phyloP scores from a whole-genome alignment of 2,888 invertebrate species.

The Sesia apiformis region DNA sequence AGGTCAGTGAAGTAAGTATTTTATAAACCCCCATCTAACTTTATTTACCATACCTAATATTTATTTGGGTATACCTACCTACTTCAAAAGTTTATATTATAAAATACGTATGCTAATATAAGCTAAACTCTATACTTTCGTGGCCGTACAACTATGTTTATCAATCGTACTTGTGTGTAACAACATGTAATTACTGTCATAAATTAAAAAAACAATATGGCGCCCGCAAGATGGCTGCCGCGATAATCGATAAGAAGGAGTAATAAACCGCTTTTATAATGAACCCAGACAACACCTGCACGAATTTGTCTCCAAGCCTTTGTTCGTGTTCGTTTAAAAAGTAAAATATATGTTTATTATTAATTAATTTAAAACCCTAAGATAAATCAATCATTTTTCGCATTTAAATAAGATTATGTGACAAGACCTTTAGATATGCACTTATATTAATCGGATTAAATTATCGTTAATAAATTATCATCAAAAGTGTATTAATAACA shows the following conservation, averaged over 20 bases:
- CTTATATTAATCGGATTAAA: not conserved
- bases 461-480: too few relatives aligned
- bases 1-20: too few relatives aligned
- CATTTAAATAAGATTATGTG: not conserved
- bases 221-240: conserved; percentile 36
- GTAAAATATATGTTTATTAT: not conserved
- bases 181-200: conserved; percentile 53
- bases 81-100: not conserved
- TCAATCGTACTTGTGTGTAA: conserved; percentile 5
- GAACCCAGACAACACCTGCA: conserved; percentile 47
- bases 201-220: conserved; percentile 60
- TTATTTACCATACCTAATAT: too few relatives aligned
- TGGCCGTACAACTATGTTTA: not conserved
- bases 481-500: too few relatives aligned
- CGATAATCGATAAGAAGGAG: conserved; percentile 39
- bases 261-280: conserved; percentile 50
- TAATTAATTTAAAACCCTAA: not conserved
- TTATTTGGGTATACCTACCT: not conserved
- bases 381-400: not conserved
- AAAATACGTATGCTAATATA: not conserved
- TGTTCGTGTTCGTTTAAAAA: not conserved
- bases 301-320: conserved; percentile 15
- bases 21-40: too few relatives aligned
- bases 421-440: not conserved
- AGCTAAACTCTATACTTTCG: not conserved